Evolutionary conservation across 1,140 invertebrate species (phyloP).

Genomic region (Theocolax elegans): DNA sequence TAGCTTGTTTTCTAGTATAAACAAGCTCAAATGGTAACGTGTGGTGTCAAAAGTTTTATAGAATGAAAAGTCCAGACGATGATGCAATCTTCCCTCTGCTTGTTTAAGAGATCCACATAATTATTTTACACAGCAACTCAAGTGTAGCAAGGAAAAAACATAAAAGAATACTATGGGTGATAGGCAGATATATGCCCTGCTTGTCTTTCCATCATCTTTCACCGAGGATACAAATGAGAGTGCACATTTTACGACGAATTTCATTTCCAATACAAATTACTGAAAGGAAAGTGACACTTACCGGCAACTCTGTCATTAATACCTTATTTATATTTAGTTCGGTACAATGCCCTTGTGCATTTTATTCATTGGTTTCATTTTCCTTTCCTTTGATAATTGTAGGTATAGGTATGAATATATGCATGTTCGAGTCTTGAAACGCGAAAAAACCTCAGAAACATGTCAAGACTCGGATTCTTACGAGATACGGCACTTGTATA

Average conservation of each 20-base stretch:
- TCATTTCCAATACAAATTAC: slow-evolving; percentile 45
- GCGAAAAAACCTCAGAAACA: background rate
- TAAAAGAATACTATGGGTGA: background rate
- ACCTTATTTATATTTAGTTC: background rate
- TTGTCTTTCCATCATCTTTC: slow-evolving; percentile 30
- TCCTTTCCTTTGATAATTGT: no score
- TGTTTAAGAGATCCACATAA: slow-evolving; percentile 59
- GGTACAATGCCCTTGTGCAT: background rate
- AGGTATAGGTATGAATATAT: no score
- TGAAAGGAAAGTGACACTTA: background rate
- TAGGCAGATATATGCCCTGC: slow-evolving; percentile 2
- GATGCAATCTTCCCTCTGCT: slow-evolving; percentile 66
- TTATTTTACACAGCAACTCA: background rate
- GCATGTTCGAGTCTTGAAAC: background rate
- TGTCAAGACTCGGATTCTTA: no score
- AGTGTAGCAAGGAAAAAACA: background rate
- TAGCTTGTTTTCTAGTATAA: slow-evolving; percentile 63
- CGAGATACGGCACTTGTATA: no score
- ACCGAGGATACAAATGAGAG: slow-evolving; percentile 21
- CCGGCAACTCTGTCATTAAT: no score
- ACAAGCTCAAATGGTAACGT: slow-evolving; percentile 69
- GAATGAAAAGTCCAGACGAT: slow-evolving; percentile 69
- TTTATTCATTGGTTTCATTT: background rate
- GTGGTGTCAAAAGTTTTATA: slow-evolving; percentile 65
- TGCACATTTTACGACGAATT: slow-evolving; percentile 41